phyloP scores from a whole-genome alignment of 1,140 invertebrate genomes.

The Drosophila ercepeae region DNA sequence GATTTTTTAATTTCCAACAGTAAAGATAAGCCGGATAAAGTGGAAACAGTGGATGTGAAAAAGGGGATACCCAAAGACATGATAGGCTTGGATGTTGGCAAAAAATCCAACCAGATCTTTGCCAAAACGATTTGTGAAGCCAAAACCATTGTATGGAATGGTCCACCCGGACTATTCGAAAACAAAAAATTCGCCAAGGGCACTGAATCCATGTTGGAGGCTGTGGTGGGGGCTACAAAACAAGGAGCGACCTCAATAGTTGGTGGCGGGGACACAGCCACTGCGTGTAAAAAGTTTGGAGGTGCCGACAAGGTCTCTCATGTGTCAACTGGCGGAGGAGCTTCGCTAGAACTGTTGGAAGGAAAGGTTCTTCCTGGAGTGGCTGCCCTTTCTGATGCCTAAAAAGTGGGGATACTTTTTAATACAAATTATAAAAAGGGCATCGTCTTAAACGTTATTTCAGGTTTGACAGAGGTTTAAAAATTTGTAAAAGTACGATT shows the following conservation, averaged over 20 bases:
- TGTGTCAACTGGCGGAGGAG: slow-evolving; percentile 99
- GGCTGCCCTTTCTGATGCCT: slow-evolving; percentile 91
- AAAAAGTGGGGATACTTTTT: neutral
- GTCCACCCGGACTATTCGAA: slow-evolving; percentile 98
- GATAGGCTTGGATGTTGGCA: slow-evolving; percentile 97
- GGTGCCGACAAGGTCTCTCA: slow-evolving; percentile 98
- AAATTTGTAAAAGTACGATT: too few species aligned
- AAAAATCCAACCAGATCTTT: slow-evolving; percentile 91
- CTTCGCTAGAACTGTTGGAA: slow-evolving; percentile 97
- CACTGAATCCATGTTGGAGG: slow-evolving; percentile 96
- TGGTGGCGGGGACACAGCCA: slow-evolving; percentile 98
- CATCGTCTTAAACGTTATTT: too few species aligned
- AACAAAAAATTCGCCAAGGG: slow-evolving; percentile 96
- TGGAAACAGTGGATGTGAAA: slow-evolving; percentile 88
- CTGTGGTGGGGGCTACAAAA: slow-evolving; percentile 93
- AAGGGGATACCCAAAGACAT: slow-evolving; percentile 94
- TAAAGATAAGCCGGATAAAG: slow-evolving; percentile 93
- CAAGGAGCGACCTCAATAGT: slow-evolving; percentile 95
- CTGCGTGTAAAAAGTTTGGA: slow-evolving; percentile 97
- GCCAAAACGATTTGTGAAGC: slow-evolving; percentile 91
- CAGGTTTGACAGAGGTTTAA: too few species aligned
- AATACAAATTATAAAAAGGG: too few species aligned
- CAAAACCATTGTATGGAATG: slow-evolving; percentile 99
- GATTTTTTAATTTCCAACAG: slow-evolving; percentile 98
- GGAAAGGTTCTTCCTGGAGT: slow-evolving; percentile 95